These are phyloP conservation scores for Chironomus striatipennis DNA, from an alignment of 1,140 invertebrate species.

Conservation along the genomic window DNA sequence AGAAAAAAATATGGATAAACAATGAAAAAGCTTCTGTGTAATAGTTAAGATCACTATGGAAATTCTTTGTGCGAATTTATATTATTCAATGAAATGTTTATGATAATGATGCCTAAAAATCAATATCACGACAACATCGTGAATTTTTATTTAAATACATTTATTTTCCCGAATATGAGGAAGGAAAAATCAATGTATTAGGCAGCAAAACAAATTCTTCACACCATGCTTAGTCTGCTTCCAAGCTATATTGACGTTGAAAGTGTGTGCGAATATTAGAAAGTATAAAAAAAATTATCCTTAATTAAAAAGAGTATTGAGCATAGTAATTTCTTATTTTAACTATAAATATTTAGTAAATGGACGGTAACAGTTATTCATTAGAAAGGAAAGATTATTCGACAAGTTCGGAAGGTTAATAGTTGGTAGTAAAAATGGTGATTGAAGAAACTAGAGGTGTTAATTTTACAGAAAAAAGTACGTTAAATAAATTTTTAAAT, in stretches of 20 bases:
- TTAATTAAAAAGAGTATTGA: neutral
- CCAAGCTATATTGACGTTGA: neutral
- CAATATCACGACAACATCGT: slow-evolving; percentile 6
- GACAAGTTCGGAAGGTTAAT: neutral
- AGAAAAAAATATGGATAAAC: neutral
- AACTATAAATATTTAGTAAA: neutral
- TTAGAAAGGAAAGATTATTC: neutral
- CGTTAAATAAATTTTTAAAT: neutral
- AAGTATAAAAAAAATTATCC: neutral
- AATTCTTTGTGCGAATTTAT: slow-evolving; percentile 12
- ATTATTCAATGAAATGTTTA: slow-evolving; percentile 4
- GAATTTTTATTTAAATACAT: slow-evolving; percentile 4
- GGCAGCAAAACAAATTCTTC: neutral
- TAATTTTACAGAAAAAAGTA: neutral
- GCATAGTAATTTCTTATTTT: neutral
- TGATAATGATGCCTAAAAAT: neutral
- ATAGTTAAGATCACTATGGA: neutral
- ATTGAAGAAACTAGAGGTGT: neutral
- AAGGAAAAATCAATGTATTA: neutral
- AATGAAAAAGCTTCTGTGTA: neutral
- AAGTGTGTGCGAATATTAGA: neutral
- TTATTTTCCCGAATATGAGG: slow-evolving; percentile 3
- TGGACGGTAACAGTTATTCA: neutral
- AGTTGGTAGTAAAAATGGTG: neutral
- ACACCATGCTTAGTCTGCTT: neutral